Evolutionary conservation across 2,113 vertebrate genomes (phyloP).

Genomic region (Girardinichthys multiradiatus): DNA sequence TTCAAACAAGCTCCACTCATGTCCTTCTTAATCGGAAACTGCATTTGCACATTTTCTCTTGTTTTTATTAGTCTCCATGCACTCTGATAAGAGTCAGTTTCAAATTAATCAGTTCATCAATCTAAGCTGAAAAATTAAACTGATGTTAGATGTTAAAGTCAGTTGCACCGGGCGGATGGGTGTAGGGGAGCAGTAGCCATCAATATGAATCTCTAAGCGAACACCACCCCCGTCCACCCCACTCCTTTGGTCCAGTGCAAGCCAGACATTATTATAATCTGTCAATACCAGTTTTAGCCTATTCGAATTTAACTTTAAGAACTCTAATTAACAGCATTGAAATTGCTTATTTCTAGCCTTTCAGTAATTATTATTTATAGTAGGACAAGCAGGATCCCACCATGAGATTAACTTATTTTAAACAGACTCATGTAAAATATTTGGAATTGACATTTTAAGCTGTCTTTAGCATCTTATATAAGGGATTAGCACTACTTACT

Average conservation of each 20-base stretch:
- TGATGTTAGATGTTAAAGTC: neutral
- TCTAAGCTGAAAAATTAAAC: neutral
- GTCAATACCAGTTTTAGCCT: neutral
- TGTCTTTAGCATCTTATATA: too few relatives aligned
- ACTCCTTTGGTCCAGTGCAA: neutral
- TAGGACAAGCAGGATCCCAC: neutral
- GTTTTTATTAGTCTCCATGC: neutral
- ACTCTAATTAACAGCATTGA: too few relatives aligned
- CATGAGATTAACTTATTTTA: too few relatives aligned
- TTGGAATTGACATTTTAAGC: too few relatives aligned
- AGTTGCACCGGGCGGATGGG: neutral
- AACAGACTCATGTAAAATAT: too few relatives aligned
- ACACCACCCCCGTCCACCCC: too few relatives aligned
- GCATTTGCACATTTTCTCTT: constrained; percentile 1
- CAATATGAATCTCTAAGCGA: too few relatives aligned
- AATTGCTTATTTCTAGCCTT: neutral
- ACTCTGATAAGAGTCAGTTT: neutral
- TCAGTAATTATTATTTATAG: neutral
- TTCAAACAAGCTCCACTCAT: constrained; percentile 16
- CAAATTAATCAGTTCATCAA: neutral
- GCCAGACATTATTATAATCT: neutral
- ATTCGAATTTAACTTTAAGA: neutral
- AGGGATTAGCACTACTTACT: too few relatives aligned
- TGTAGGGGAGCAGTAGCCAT: too few relatives aligned
- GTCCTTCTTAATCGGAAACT: constrained; percentile 24